Conservation (phyloP, 1,140 invertebrate species). For the Zaprionus ornatus region DNA sequence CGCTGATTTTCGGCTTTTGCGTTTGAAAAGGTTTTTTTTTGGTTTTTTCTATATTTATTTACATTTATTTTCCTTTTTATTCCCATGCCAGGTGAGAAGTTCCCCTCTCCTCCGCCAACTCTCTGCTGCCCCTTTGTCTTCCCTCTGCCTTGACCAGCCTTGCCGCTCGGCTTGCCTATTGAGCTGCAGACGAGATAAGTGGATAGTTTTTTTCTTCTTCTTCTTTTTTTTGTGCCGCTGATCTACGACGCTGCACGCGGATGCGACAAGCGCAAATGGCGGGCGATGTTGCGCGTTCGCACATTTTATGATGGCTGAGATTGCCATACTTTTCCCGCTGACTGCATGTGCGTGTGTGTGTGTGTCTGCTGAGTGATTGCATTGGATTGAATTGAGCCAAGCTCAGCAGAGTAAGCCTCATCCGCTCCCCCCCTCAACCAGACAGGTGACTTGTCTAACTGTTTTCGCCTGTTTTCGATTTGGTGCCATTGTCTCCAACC, state of each 20-base stretch:
- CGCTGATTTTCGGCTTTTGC: constrained; percentile 32
- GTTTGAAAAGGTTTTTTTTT: constrained; percentile 43
- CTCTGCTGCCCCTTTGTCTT: background rate
- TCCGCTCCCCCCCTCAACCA: background rate
- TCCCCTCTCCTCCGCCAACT: background rate
- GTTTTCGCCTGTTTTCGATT: constrained; percentile 48
- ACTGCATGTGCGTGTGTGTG: constrained; percentile 7
- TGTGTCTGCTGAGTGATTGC: constrained; percentile 64
- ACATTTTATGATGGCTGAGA: constrained; percentile 73
- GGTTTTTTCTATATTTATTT: constrained; percentile 54
- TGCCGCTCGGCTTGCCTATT: constrained; percentile 59
- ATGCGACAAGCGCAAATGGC: constrained; percentile 44
- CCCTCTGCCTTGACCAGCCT: background rate
- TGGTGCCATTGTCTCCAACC: constrained; percentile 57
- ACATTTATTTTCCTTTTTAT: constrained; percentile 74
- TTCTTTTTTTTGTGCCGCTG: constrained; percentile 37
- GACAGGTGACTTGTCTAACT: constrained; percentile 74
- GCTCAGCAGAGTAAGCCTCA: background rate
- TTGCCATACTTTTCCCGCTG: constrained; percentile 68
- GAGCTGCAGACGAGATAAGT: constrained; percentile 67
- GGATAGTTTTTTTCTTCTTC: constrained; percentile 45
- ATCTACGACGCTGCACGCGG: constrained; percentile 60
- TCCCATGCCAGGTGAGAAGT: constrained; percentile 57
- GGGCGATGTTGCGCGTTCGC: constrained; percentile 52
- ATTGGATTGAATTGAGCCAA: constrained; percentile 33